Evolutionary conservation across 2,888 invertebrate species (phyloP), one percentile per base, ranked within the genome.

Genomic region (Listrodromus nycthemerus): DNA sequence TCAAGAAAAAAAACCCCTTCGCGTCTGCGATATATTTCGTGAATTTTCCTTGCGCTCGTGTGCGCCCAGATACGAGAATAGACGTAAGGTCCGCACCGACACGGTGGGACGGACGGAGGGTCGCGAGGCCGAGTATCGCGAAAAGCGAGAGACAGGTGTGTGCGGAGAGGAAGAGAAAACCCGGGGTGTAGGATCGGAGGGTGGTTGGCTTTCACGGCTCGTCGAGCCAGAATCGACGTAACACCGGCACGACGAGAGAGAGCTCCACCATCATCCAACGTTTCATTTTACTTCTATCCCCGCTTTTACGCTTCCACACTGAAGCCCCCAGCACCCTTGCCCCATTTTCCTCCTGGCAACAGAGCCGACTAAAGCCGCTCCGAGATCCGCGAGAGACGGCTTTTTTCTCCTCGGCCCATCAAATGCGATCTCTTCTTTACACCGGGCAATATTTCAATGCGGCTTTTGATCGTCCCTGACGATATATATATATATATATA

Each of bases 211-310:
- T 81, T 84, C 58, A 81, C 84, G 81, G 81, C 65, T 84, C 84
- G 84, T 75, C 84, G 81, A 79, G 70, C 81, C 69, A 78, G 81
- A 84, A 81, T 50, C 81, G 78, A 84, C 73, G 55, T 70, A 74
- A 84, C 69, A 13, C 58, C 67, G 45, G 65, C 58, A 61, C 73
- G 52, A 76, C 80, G 61, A 80, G 41, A 16, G 41, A 45, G 41
- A 55, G 55, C 55, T 10, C 76, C 37, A 63, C 78, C 61, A 48
- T 30, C 61, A 27, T 30, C 50, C 41, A 45, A 63, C 70, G 78
- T 80, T 75, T 61, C 52, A 41, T 74, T 78, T 63, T 50, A 55
- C 52, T 67, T 66, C 33, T 8, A 61, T 24, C 37, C 58, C 65
- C 63, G 75, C 50, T 52, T 52, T 33, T 24, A 75, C 75, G 37